Evolutionary conservation across 2,113 vertebrate species (phyloP), one percentile per base, ranked within the genome.

Genomic region (Trogon surrucura): DNA sequence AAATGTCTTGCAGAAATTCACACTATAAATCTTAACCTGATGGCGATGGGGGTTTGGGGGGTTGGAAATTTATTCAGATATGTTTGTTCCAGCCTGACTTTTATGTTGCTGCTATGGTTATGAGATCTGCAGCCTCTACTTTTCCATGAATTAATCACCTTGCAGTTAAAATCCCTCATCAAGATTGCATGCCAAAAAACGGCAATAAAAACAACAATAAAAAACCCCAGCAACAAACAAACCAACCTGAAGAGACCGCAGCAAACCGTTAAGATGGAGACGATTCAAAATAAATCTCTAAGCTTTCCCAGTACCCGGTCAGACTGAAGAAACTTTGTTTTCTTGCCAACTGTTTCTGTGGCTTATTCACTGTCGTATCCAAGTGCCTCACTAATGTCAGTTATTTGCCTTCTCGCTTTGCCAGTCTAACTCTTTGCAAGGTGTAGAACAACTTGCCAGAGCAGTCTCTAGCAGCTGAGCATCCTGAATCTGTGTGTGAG

Each of bases 101-200:
- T 44, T 71, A 44, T 60, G 48, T 57, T 81, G 56, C 75, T 79
- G 30, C 29, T 79, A 16, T 54, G 27, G 29, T 88, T 95, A 57
- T 84, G 85, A 95, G 44, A 38, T 71, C 61, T 83, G 67, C 47
- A 95, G 53, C 21, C 12, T 48, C 16, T 61, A 14, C 36, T 65
- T 67, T 83, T 71, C 45, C 53, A 58, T 0, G 4, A 60, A 88
- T 79, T 71, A 86, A 65, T 86, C 60, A 53, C 79, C 56, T 88
- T 47, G 32, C 82, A 50, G 57, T 75, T 84, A 94, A 96, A 96
- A 91, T 94, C 18, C 48, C 34, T 90, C 72, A 83, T 88, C 72
- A 82, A 88, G 69, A 69, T 54, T 84, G 27, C 65, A 57, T 66
- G 78, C 58, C 75, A 94, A 80, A 91, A 41, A 91, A 8, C 0